Evolutionary conservation across 2,888 invertebrate species (phyloP).

Genomic region (Meta bourneti): DNA sequence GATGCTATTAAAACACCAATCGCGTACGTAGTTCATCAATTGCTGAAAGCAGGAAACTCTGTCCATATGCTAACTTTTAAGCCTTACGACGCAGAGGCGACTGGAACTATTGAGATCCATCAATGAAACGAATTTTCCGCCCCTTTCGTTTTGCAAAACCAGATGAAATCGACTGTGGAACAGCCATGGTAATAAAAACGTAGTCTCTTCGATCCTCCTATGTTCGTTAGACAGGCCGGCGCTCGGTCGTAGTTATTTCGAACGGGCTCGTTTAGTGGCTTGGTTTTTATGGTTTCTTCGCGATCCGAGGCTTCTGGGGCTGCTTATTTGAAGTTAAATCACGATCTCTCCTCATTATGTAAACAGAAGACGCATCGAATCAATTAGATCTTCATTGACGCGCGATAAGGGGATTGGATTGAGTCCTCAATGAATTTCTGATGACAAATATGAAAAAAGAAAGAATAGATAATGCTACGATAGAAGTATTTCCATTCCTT

Average conservation of each 20-base stretch:
- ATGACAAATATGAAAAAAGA: not conserved
- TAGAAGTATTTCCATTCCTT: no score
- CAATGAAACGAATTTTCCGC: constrained; percentile 24
- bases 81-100: constrained; percentile 39
- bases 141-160: constrained; percentile 4
- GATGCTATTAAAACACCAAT: constrained; percentile 51
- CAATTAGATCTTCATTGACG: not conserved
- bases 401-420: not conserved
- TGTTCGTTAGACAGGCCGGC: no score
- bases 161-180: not conserved
- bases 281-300: not conserved
- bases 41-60: constrained; percentile 57
- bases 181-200: not conserved
- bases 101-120: constrained; percentile 39
- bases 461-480: no score
- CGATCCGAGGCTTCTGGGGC: not conserved
- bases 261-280: not conserved
- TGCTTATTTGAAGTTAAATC: constrained; percentile 21
- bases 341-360: not conserved
- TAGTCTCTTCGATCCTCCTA: not conserved
- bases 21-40: constrained; percentile 38
- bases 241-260: not conserved
- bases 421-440: not conserved
- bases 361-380: not conserved
- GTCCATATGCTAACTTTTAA: constrained; percentile 25